phyloP scores from a whole-genome alignment of 30 jellyfish, hydroid and myxozoan species.

The Turritopsis dohrnii region DNA sequence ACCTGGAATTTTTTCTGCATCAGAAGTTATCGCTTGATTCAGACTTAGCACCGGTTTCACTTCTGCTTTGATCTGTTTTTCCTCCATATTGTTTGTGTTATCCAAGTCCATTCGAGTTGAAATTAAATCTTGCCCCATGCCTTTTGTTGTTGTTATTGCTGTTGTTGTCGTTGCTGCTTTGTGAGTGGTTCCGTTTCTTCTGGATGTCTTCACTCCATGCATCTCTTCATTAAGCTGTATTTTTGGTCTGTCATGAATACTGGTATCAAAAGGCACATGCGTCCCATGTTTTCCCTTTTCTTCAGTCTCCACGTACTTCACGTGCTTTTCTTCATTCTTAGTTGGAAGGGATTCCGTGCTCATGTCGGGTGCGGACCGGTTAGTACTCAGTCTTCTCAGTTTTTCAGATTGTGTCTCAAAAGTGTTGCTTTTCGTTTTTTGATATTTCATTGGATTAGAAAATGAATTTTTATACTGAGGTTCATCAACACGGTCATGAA shows the following conservation, averaged over 20 bases:
- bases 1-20: background rate
- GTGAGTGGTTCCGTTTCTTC: background rate
- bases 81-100: background rate
- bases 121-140: background rate
- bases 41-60: background rate
- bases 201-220: background rate
- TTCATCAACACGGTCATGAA: background rate
- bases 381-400: background rate
- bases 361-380: background rate
- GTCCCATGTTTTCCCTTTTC: background rate
- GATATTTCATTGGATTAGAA: background rate
- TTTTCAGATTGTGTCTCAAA: background rate
- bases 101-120: background rate
- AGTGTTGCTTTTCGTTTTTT: background rate
- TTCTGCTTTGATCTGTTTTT: background rate
- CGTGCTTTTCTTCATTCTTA: background rate
- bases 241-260: background rate
- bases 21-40: background rate
- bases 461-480: background rate
- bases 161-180: background rate
- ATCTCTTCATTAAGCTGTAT: background rate
- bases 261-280: background rate
- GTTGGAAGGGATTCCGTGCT: background rate
- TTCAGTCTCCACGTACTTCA: background rate
- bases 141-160: background rate